Percentiles rank a stretch among this genome's conserved stretches.
Conservation (phyloP, 2,888 invertebrate species). For the Epirrhoe tristata region DNA sequence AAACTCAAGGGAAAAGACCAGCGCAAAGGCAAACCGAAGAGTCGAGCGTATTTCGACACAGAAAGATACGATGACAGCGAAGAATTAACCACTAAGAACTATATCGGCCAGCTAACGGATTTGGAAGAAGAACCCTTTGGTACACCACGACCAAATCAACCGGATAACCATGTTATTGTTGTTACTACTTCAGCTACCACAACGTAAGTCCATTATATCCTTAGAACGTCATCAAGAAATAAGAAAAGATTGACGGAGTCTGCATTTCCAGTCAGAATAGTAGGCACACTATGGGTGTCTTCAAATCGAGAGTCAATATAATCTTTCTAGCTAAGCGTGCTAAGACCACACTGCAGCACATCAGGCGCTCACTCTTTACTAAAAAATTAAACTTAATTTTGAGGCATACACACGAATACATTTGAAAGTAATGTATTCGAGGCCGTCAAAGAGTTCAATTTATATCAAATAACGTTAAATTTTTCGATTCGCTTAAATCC, state of each 20-base stretch:
- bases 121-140: slow-evolving; percentile 76
- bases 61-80: slow-evolving; percentile 39
- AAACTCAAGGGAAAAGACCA: slow-evolving; percentile 61
- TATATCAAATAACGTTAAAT: neutral
- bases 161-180: slow-evolving; percentile 69
- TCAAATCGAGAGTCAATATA: no score
- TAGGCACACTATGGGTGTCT: no score
- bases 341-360: neutral
- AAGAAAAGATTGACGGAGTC: no score
- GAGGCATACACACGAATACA: neutral
- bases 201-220: slow-evolving; percentile 18
- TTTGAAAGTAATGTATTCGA: neutral
- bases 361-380: no score
- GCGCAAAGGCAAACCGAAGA: slow-evolving; percentile 55
- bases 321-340: no score
- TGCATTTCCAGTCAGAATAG: no score
- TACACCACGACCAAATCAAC: slow-evolving; percentile 62
- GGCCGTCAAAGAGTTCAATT: slow-evolving; percentile 14
- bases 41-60: slow-evolving; percentile 39
- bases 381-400: no score
- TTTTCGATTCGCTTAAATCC: slow-evolving; percentile 24
- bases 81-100: slow-evolving; percentile 56
- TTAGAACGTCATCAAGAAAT: no score
- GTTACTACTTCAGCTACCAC: slow-evolving; percentile 61
- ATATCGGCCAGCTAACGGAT: slow-evolving; percentile 63